Base-by-base conservation (phyloP, 2,113 vertebrate genomes). In the Poecilia latipinna region DNA sequence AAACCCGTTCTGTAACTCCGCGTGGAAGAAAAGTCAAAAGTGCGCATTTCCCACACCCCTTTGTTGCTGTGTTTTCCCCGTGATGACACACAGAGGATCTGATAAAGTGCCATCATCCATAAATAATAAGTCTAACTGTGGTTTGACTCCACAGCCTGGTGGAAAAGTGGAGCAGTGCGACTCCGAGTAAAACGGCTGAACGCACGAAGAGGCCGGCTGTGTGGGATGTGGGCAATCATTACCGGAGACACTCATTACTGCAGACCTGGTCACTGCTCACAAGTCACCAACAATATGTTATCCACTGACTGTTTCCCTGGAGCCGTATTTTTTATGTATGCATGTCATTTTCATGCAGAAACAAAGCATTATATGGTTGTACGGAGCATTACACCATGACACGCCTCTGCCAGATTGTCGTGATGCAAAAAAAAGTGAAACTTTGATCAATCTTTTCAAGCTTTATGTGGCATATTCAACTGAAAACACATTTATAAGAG, bases 251-350 rank as follows among this genome's bases (percentile, higher is more conserved):
- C 73, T 78, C 66, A 71, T 85, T 78, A 75, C 86, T 74, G 65
- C 26, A 68, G 35, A 61, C 71, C 39, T 12, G 67, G 66, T 70
- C 35, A 26, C 32, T 51, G 39, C 74, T 72, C n/a, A 48, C 42
- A 80, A 78, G 79, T 89, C 82, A 89, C 24, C 77, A 79, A 88
- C 80, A 67, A 85, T 10, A 24, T 77, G 70, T 89, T 90, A 82
- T 28, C 4, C 12, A 44, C 13, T 4, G 42, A 13, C 42, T 44
- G 1, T 72, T 22, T 7, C 26, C 57, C 63, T 28, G 51, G 24
- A 32, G 65, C 39, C 37, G 0, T 17, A 28, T 11, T 35, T 42
- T 28, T 37, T 26, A 82, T 39, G 22, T 67, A 67, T 67, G 54
- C 39, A 72, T 42, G 75, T 77, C 17, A 5, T 44, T 42, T 32